These are phyloP conservation scores for Oenanthe melanoleuca DNA, from an alignment of 2,113 vertebrate genomes.

Conservation along the genomic window DNA sequence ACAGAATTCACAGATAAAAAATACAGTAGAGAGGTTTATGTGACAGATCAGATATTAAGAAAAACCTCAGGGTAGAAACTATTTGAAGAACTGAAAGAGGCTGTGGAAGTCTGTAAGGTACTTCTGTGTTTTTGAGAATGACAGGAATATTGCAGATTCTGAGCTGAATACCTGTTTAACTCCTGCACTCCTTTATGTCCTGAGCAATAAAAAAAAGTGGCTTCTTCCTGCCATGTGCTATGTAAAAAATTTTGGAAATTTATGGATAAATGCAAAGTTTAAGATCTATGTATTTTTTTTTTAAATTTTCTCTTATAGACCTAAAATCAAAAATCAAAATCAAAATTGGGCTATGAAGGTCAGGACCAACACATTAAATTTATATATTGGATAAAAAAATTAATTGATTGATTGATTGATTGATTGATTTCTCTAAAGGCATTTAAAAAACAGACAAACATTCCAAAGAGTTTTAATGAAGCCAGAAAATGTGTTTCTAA, in stretches of 20 bases:
- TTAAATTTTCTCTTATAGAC: background rate
- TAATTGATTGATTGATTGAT: background rate
- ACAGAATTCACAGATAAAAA: background rate
- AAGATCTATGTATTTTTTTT: background rate
- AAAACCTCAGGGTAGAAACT: background rate
- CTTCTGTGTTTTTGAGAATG: background rate
- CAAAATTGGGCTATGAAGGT: background rate
- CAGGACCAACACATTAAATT: background rate
- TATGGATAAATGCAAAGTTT: background rate
- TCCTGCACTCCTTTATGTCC: background rate
- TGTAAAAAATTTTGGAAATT: background rate
- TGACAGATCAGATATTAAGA: background rate
- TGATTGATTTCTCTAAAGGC: background rate
- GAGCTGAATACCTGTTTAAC: background rate
- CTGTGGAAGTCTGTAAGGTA: background rate
- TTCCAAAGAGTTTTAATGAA: background rate
- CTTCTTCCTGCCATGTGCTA: background rate
- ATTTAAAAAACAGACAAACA: background rate
- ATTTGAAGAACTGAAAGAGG: background rate
- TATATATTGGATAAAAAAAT: background rate
- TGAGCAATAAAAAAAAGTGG: background rate
- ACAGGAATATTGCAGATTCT: background rate
- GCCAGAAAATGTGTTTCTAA: background rate
- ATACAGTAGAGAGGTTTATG: background rate
- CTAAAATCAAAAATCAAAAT: background rate